Evolutionary conservation across 2,888 invertebrate species (phyloP).

Genomic region (Caradrina clavipalpis): DNA sequence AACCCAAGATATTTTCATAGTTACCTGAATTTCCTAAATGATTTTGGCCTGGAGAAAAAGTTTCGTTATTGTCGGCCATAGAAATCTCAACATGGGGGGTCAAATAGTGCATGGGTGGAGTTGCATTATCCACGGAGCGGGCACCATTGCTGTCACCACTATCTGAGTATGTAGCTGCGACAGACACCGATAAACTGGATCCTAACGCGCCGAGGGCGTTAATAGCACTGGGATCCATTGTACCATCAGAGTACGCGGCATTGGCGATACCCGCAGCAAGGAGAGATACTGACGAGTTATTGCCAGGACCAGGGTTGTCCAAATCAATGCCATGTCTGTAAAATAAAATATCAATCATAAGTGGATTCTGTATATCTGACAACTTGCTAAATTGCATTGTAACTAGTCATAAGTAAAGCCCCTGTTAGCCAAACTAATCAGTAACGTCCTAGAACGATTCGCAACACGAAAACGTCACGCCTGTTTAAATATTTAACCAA

Average conservation of each 20-base stretch:
- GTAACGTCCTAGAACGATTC: constrained; percentile 49
- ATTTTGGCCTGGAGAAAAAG: constrained; percentile 91
- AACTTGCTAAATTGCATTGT: too few relatives aligned
- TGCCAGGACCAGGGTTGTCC: constrained; percentile 96
- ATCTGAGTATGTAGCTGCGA: constrained; percentile 95
- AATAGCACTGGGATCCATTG: constrained; percentile 88
- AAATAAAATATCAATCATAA: constrained; percentile 38
- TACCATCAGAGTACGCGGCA: constrained; percentile 90
- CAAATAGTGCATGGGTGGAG: constrained; percentile 97
- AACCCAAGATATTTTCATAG: constrained; percentile 16
- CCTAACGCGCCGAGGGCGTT: constrained; percentile 91
- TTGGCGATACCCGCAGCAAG: constrained; percentile 93
- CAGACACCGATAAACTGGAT: constrained; percentile 92
- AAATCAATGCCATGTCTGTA: constrained; percentile 96
- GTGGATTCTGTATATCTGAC: neutral
- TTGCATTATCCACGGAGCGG: constrained; percentile 96
- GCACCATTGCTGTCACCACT: constrained; percentile 96
- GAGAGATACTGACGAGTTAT: constrained; percentile 93
- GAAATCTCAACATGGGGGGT: constrained; percentile 98
- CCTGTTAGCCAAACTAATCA: constrained; percentile 45
- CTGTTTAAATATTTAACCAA: constrained; percentile 25
- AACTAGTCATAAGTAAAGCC: constrained; percentile 24
- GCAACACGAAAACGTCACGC: constrained; percentile 50
- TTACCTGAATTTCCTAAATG: constrained; percentile 82
- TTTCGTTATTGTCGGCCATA: constrained; percentile 95